Percentiles rank a stretch among this genome's conserved stretches.
Conservation (phyloP, 2,113 vertebrate genomes). For the Halcyon senegalensis region DNA sequence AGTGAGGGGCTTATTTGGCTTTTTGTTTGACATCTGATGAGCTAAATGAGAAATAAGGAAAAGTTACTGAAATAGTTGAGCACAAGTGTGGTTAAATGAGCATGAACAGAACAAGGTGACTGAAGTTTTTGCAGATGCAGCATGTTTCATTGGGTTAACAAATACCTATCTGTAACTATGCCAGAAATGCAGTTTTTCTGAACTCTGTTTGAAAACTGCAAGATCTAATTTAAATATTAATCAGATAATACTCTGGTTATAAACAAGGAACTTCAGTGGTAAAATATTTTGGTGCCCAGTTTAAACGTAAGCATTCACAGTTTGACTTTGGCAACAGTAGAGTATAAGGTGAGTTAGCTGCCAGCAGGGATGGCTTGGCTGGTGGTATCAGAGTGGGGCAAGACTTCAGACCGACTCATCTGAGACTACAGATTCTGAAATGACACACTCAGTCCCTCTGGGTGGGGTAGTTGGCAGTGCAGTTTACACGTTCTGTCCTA, state of each 20-base stretch:
- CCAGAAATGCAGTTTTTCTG: background rate
- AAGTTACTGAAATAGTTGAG: conserved; percentile 9
- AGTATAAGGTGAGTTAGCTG: background rate
- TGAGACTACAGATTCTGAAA: background rate
- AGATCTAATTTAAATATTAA: background rate
- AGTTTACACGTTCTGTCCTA: background rate
- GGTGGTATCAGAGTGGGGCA: background rate
- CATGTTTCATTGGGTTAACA: background rate
- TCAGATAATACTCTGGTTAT: background rate
- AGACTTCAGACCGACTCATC: background rate
- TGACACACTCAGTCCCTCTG: background rate
- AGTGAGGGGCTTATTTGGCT: background rate
- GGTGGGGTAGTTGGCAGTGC: background rate
- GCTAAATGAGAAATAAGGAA: conserved; percentile 1
- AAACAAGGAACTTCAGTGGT: background rate
- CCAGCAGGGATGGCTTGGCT: background rate
- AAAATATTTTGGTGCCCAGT: background rate
- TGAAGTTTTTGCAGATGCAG: background rate
- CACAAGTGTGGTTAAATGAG: conserved; percentile 4
- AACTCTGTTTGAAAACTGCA: background rate
- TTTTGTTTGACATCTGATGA: conserved; percentile 29
- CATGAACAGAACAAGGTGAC: background rate
- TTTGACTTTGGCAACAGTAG: background rate
- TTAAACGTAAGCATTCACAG: background rate
- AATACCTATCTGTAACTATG: background rate